A percentile compares a stretch with the other conserved stretches of the same genome.
These are phyloP conservation scores for Pseudomyrmex pallidus DNA, from an alignment of 1,140 invertebrate species.

Conservation along the genomic window DNA sequence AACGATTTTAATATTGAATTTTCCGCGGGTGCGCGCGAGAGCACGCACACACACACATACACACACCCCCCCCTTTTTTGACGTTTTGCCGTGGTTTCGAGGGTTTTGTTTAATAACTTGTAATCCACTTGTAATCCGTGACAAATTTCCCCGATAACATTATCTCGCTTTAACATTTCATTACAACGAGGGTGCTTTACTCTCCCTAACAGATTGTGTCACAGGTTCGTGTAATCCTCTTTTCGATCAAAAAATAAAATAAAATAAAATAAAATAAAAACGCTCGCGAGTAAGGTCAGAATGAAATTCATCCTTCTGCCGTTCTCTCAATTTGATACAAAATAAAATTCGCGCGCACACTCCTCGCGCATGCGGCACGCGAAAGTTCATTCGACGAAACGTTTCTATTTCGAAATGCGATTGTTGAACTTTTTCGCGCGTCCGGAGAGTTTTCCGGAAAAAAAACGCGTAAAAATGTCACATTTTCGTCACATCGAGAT, in stretches of 20 bases:
- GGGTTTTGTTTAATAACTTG: slow-evolving; percentile 59
- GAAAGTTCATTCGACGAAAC: not conserved
- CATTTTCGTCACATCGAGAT: not conserved
- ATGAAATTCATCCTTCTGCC: slow-evolving; percentile 14
- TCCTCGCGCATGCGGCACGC: not conserved
- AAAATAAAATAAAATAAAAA: too few relatives aligned
- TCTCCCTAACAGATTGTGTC: slow-evolving; percentile 48
- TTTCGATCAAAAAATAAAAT: slow-evolving; percentile 45
- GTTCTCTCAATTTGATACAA: not conserved
- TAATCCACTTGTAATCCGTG: slow-evolving; percentile 56
- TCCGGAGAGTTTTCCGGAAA: not conserved
- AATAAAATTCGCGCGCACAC: slow-evolving; percentile 11
- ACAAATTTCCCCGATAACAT: slow-evolving; percentile 59
- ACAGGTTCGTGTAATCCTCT: slow-evolving; percentile 52
- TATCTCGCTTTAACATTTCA: slow-evolving; percentile 63
- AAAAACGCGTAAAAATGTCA: slow-evolving; percentile 1
- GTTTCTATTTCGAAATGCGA: not conserved
- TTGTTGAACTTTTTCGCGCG: not conserved
- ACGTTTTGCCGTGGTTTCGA: slow-evolving; percentile 43
- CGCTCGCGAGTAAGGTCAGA: slow-evolving; percentile 32
- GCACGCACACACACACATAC: not conserved
- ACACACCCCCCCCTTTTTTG: slow-evolving; percentile 42
- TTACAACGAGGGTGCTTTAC: slow-evolving; percentile 50
- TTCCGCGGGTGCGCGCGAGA: slow-evolving; percentile 13
- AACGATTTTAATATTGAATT: slow-evolving; percentile 60